A percentile compares a stretch with the other conserved stretches of the same genome.
Evolutionary conservation across 2,888 invertebrate genomes (phyloP).

Genomic region (Eupithecia insigniata): DNA sequence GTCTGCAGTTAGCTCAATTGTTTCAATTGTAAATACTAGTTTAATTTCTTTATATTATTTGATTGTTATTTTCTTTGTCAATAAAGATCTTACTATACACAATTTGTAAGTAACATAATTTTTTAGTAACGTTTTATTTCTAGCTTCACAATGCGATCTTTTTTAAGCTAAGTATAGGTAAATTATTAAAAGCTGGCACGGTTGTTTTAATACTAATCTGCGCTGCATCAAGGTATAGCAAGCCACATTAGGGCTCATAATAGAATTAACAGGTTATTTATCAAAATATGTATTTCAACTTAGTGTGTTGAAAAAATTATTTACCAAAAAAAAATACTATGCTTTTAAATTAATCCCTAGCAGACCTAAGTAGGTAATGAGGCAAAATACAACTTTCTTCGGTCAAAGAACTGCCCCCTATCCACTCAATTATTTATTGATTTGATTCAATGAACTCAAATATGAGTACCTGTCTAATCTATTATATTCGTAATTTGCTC

Average conservation of each 20-base stretch:
- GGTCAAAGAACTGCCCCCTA: conserved; percentile 4
- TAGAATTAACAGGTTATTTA: not conserved
- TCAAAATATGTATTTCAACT: not conserved
- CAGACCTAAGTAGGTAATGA: not conserved
- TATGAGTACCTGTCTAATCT: not conserved
- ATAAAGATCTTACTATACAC: too few relatives aligned
- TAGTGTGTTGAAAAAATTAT: not conserved
- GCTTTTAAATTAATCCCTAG: not conserved
- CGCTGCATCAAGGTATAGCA: too few relatives aligned
- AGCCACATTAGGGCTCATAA: not conserved
- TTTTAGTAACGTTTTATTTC: too few relatives aligned
- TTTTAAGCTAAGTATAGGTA: not conserved
- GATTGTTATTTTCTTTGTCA: too few relatives aligned
- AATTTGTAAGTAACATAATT: too few relatives aligned
- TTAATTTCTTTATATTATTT: too few relatives aligned
- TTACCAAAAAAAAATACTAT: not conserved
- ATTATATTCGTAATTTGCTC: conserved; percentile 8
- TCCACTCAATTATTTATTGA: not conserved
- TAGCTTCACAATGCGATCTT: not conserved
- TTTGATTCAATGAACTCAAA: conserved; percentile 1
- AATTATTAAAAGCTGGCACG: too few relatives aligned
- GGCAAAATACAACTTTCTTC: not conserved
- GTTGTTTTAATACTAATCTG: too few relatives aligned
- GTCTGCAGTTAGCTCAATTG: too few relatives aligned
- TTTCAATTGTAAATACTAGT: too few relatives aligned